Base-by-base conservation (phyloP, 2,113 vertebrate genomes). In the Bettongia penicillata region DNA sequence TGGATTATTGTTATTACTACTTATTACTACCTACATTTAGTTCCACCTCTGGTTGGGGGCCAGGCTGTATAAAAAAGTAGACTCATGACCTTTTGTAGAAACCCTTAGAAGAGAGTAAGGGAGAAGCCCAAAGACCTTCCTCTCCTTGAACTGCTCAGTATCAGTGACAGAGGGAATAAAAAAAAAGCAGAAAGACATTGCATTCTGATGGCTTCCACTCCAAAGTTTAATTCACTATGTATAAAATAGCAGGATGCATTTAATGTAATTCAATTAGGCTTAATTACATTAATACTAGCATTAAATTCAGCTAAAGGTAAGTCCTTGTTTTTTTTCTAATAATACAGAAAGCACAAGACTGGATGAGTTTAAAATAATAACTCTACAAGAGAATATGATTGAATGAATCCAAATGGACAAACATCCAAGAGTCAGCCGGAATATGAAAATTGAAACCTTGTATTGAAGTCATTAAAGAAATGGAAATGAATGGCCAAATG, bases 351-450 rank as follows among this genome's bases (percentile, higher is more conserved):
- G 97, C 98, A 98, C 91, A 97, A 95, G 97, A 98, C 97, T 98
- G 95, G 92, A 98, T 97, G 98, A 98, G 91, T 98, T 98, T 98
- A 98, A 98, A 98, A 98, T 98, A 98, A 98, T 98, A 98, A 97
- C 95, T 93, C 93, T 97, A 93, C 94, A 97, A 95, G 96, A 97
- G 94, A 96, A 96, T 94, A 91, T 98, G 97, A 98, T 98, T 98
- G 97, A 97, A 97, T 97, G 96, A 98, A 96, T 96, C 97, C 97
- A 94, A 98, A 98, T 92, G 92, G 91, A 92, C 92, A 94, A 96
- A 97, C 92, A 97, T 98, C 93, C 93, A 95, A 96, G 91, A 98
- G 96, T 97, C 94, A 94, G 95, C 93, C 77, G 96, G 95, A 97
- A 97, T 95, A 91, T 91, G 89, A 95, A 97, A 98, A 96, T 96